Evolutionary conservation across 2,888 invertebrate species (phyloP), one percentile per base, ranked within the genome.

Genomic region (Dasysyrphus albostriatus): DNA sequence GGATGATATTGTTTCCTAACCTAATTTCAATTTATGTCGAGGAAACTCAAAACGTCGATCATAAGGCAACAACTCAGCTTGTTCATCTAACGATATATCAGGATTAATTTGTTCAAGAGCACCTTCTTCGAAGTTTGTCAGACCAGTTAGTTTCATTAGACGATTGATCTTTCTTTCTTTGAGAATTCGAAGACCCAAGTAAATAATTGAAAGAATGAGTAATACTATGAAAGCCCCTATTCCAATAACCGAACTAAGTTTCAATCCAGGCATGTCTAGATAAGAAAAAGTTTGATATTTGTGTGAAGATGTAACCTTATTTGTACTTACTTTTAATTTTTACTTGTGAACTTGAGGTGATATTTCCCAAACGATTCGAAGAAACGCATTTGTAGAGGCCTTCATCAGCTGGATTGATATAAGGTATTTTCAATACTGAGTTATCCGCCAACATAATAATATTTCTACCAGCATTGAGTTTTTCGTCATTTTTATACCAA

Each of bases 41-140:
- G 98, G 97, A 92, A 98, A 98, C 92, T 99, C 99, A 94, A 97
- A 98, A 88, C 95, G 95, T 2, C 95, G 95, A 91, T 98, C 96
- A 89, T 99, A 99, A 0, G 98, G 98, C 81, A 99, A 93, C n/a
- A 98, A 93, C 89, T 98, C 98, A 0, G 98, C 98, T 93, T 99
- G 99, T 90, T 98, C 98, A 88, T 98, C 97, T 1, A 98, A 94
- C 0, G 97, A 97, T 58, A 98, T 92, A 3, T 98, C 97, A 0
- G 98, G 98, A 93, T 98, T 98, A 29, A 98, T 93, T 76, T 95
- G 95, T 84, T 96, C 96, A 0, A 96, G 93, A 6, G 95, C 95
- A 3, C 98, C 98, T 90, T 96, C 95, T 89, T 96, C 96, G 90
- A 98, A 98, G 89, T 96, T 94, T 61, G 95, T 94, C 63, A 97